Evolutionary conservation across 2,888 invertebrate genomes (phyloP), one percentile per base, ranked within the genome.

Genomic region (Lepeophtheirus nordmannii): DNA sequence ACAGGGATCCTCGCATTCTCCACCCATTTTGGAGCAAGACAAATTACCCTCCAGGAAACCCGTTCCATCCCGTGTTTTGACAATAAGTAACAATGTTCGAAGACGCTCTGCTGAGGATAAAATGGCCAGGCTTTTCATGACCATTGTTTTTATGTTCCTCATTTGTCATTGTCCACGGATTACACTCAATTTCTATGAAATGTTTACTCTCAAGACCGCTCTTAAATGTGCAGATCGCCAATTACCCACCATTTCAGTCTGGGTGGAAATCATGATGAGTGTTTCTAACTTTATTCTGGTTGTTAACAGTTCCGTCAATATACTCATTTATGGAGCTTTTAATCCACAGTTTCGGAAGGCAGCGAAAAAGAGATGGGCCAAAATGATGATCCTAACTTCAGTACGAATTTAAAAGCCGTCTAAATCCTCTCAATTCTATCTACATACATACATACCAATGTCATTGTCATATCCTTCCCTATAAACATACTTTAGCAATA

Each of bases 111-210:
- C 38, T 10, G 60, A 60, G 23, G 60, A 60, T 14, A 9, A 30
- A 60, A 60, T 60, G 60, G 60, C 60, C 60, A 60, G 17, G 17
- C 60, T 60, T 11, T 60, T 60, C 38, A 60, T 60, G 60, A 30
- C 37, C 10, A 60, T 60, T 7, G 60, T 60, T 38, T 17, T 38
- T 11, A 37, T 60, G 17, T 60, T 60, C 38, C 60, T 60, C 30
- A 37, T 60, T 23, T 60, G 60, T 14, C 60, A 60, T 30, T 10
- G 7, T 2, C 60, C 60, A 1, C 60, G 60, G 14, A 60, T 60
- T 1, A 37, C 30, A 38, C 30, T 60, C 60, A 60, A 60, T 60
- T 60, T 60, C 60, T 60, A 60, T 30, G 60, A 60, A 38, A 60
- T 60, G 60, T 38, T 60, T 23, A 38, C 38, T 17, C 17, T 60